Percentiles rank a stretch among this genome's conserved stretches.
Evolutionary conservation across 2,888 invertebrate species (phyloP).

Genomic region (Leptopilina syphax): DNA sequence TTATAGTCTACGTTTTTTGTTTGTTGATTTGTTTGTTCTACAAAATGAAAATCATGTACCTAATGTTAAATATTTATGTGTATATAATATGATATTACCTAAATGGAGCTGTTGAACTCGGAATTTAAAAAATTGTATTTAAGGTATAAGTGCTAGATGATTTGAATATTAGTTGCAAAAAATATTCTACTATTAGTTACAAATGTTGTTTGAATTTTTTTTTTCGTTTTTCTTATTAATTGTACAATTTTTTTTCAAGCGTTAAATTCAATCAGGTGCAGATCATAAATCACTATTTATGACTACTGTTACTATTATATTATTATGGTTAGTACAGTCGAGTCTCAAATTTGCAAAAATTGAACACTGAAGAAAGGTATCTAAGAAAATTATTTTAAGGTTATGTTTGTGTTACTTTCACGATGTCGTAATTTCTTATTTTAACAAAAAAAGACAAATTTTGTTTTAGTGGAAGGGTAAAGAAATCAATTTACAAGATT

Average conservation of each 20-base stretch:
- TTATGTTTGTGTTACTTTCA: too few species aligned
- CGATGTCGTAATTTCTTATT: too few species aligned
- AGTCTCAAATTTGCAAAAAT: too few species aligned
- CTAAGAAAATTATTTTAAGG: too few species aligned
- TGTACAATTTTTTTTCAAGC: conserved; percentile 5
- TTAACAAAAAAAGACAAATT: too few species aligned
- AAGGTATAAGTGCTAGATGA: not conserved
- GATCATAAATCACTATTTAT: not conserved
- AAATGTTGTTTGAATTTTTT: not conserved
- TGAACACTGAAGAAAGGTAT: too few species aligned
- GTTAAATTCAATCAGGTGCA: not conserved
- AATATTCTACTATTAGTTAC: not conserved
- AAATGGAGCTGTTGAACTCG: not conserved
- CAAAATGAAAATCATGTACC: not conserved
- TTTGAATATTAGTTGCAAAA: not conserved
- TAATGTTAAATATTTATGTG: conserved; percentile 31
- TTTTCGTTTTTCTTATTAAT: not conserved
- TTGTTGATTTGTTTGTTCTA: not conserved
- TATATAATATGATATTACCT: conserved; percentile 4
- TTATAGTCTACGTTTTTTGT: too few species aligned
- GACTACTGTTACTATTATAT: too few species aligned
- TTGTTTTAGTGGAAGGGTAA: too few species aligned
- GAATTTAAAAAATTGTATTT: not conserved
- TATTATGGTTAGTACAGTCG: not conserved
- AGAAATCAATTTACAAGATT: too few species aligned